Conservation (phyloP, 2,888 invertebrate species). For the Idaea straminata region DNA sequence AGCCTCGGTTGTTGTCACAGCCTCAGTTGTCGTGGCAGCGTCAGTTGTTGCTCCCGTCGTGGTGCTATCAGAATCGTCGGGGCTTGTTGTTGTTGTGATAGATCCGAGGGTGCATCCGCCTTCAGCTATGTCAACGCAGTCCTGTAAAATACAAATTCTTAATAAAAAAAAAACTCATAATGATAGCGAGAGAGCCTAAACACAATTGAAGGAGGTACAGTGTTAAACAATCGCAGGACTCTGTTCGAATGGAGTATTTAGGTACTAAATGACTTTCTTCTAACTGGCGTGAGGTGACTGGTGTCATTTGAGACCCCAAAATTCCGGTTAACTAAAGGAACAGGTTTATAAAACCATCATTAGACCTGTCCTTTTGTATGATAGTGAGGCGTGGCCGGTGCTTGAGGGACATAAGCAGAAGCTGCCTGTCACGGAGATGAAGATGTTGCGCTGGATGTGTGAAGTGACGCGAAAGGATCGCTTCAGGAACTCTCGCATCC, state of each 20-base stretch:
- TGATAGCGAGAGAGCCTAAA: neutral
- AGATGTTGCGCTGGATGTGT: too few relatives aligned
- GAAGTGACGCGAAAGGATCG: too few relatives aligned
- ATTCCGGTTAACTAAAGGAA: too few relatives aligned
- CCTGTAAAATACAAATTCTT: conserved; percentile 8
- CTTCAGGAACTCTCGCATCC: too few relatives aligned
- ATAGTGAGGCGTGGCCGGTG: too few relatives aligned
- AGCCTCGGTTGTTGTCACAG: conserved; percentile 4
- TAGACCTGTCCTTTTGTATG: too few relatives aligned
- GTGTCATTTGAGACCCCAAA: too few relatives aligned
- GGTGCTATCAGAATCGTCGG: neutral
- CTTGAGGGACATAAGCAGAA: too few relatives aligned
- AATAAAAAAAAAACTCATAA: neutral
- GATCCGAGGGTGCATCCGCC: conserved; percentile 10
- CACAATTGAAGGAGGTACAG: neutral
- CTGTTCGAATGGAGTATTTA: neutral
- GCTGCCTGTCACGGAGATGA: too few relatives aligned
- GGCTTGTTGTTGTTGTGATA: neutral
- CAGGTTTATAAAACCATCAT: too few relatives aligned
- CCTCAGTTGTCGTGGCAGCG: conserved; percentile 1
- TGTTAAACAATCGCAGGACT: neutral
- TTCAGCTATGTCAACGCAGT: conserved; percentile 12
- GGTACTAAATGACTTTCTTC: conserved; percentile 24
- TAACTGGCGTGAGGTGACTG: too few relatives aligned
- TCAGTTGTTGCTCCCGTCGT: neutral